Conservation (phyloP, 1,140 invertebrate genomes). For the Drosophila arawakana region DNA sequence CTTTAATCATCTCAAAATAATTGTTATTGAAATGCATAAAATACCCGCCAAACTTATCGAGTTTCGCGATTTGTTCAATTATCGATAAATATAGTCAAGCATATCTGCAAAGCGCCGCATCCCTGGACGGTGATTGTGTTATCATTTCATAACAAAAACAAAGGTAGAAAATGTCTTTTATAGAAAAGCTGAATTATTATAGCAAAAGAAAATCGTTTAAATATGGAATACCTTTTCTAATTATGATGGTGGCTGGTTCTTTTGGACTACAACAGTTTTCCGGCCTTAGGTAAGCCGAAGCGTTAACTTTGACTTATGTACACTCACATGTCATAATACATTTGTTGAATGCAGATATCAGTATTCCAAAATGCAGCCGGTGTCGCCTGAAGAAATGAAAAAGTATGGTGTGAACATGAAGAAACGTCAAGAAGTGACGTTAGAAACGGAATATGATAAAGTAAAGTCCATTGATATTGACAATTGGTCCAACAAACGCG, state of each 20-base stretch:
- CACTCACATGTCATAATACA: background rate
- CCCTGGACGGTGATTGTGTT: constrained; percentile 7
- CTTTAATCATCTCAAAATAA: constrained; percentile 1
- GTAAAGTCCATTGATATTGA: constrained; percentile 90
- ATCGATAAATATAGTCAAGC: constrained; percentile 10
- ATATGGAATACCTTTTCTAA: constrained; percentile 88
- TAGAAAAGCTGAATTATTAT: constrained; percentile 67
- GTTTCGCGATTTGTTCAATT: background rate
- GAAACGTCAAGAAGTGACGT: constrained; percentile 87
- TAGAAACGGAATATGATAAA: constrained; percentile 91
- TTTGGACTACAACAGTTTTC: constrained; percentile 90
- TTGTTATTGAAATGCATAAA: background rate
- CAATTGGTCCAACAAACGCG: constrained; percentile 92
- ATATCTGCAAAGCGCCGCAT: background rate
- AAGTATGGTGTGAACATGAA: constrained; percentile 88
- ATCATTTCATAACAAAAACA: constrained; percentile 54
- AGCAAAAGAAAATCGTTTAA: constrained; percentile 69
- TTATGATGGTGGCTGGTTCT: constrained; percentile 89
- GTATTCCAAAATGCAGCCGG: constrained; percentile 87
- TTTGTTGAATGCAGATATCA: constrained; percentile 86
- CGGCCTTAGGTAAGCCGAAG: constrained; percentile 86
- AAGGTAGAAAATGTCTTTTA: constrained; percentile 57
- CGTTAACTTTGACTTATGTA: background rate
- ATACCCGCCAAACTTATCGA: constrained; percentile 12
- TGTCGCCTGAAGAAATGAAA: constrained; percentile 87